These are phyloP conservation scores for Leptinotarsa tumamoca DNA, from an alignment of 2,888 invertebrate species.

Conservation along the genomic window DNA sequence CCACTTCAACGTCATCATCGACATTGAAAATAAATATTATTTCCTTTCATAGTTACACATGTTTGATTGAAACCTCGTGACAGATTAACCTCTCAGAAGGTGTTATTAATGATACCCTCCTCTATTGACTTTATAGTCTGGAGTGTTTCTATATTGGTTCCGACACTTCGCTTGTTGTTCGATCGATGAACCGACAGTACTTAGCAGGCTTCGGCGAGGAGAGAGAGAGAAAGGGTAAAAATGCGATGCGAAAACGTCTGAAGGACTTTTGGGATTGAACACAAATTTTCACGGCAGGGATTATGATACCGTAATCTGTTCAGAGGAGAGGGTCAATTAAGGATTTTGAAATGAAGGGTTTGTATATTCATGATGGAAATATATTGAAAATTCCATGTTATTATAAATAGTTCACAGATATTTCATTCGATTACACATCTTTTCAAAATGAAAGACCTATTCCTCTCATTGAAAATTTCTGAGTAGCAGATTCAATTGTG, in stretches of 20 bases:
- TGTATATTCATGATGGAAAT: background rate
- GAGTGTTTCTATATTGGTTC: slow-evolving; percentile 32
- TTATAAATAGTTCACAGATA: no score
- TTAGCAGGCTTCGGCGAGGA: slow-evolving; percentile 26
- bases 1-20: background rate
- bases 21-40: background rate
- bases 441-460: no score
- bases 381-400: no score
- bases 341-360: background rate
- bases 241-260: slow-evolving; percentile 7
- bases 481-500: no score
- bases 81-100: slow-evolving; percentile 46
- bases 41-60: background rate
- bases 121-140: slow-evolving; percentile 56
- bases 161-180: slow-evolving; percentile 29
- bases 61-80: slow-evolving; percentile 32
- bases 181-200: slow-evolving; percentile 36
- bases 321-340: background rate
- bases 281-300: slow-evolving; percentile 5
- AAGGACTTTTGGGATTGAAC: slow-evolving; percentile 9
- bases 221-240: slow-evolving; percentile 12
- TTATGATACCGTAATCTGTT: slow-evolving; percentile 12
- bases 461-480: no score
- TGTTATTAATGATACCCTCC: slow-evolving; percentile 57
- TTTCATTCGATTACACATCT: no score